Percentiles rank a stretch among this genome's conserved stretches.
Evolutionary conservation across 1,140 invertebrate species (phyloP).

Genomic region (Sarcophaga bullata): DNA sequence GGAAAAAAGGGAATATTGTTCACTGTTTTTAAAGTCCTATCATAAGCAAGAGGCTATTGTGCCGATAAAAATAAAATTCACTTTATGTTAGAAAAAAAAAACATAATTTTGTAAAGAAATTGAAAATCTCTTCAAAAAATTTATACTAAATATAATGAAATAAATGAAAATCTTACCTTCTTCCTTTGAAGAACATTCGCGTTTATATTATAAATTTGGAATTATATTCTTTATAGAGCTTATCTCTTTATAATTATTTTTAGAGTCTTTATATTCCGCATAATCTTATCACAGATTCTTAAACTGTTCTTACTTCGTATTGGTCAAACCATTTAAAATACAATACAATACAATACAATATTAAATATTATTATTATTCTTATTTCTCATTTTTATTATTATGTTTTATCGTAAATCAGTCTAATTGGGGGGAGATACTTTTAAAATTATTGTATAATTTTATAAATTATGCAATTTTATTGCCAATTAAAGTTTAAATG

Average conservation of each 20-base stretch:
- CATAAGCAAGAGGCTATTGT: too few species aligned
- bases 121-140: not conserved
- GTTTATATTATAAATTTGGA: not conserved
- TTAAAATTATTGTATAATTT: not conserved
- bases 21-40: too few species aligned
- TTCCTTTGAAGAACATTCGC: not conserved
- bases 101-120: not conserved
- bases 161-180: not conserved
- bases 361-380: too few species aligned
- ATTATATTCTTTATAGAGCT: not conserved
- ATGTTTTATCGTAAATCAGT: not conserved
- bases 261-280: too few species aligned
- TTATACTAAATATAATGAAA: not conserved
- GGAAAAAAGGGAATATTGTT: too few species aligned
- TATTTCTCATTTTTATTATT: not conserved
- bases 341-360: not conserved
- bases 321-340: not conserved
- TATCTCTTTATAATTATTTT: too few species aligned
- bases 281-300: slow-evolving; percentile 17
- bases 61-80: not conserved
- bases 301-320: slow-evolving; percentile 26
- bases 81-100: not conserved
- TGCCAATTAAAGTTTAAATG: not conserved
- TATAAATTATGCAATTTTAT: slow-evolving; percentile 6
- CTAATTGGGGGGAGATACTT: not conserved